Conservation (phyloP, 2,113 vertebrate species). For the Pristiophorus japonicus region DNA sequence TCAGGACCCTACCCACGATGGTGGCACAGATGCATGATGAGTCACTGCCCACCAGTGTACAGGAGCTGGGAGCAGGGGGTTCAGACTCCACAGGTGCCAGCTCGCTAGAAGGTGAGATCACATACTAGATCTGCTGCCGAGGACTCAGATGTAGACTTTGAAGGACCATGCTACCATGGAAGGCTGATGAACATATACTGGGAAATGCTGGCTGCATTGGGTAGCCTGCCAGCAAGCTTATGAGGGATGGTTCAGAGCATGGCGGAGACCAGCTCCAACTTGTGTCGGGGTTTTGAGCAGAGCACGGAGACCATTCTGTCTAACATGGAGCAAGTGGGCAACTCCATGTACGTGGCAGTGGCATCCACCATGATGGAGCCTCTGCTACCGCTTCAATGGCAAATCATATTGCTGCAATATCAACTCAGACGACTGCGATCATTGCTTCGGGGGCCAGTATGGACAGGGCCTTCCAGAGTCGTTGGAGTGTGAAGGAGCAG, state of each 20-base stretch:
- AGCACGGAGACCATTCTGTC: not conserved
- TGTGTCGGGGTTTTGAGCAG: no score
- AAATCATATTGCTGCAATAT: not conserved
- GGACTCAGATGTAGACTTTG: not conserved
- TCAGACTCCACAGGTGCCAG: not conserved
- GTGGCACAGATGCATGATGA: not conserved
- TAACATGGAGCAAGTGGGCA: not conserved
- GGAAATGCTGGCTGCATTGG: not conserved
- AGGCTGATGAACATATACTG: not conserved
- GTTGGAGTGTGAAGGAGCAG: not conserved
- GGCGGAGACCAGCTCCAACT: no score
- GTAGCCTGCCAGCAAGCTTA: not conserved
- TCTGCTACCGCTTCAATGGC: not conserved
- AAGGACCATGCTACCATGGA: not conserved
- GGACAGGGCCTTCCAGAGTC: not conserved
- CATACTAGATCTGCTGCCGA: not conserved
- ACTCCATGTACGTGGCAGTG: not conserved
- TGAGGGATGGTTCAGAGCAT: no score
- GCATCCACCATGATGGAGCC: no score
- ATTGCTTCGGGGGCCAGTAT: not conserved
- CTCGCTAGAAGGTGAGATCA: not conserved
- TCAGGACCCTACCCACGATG: no score
- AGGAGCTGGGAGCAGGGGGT: not conserved
- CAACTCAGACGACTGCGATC: not conserved
- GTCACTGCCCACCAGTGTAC: not conserved